Conservation (phyloP, 2,888 invertebrate genomes). For the Apantesis nais region DNA sequence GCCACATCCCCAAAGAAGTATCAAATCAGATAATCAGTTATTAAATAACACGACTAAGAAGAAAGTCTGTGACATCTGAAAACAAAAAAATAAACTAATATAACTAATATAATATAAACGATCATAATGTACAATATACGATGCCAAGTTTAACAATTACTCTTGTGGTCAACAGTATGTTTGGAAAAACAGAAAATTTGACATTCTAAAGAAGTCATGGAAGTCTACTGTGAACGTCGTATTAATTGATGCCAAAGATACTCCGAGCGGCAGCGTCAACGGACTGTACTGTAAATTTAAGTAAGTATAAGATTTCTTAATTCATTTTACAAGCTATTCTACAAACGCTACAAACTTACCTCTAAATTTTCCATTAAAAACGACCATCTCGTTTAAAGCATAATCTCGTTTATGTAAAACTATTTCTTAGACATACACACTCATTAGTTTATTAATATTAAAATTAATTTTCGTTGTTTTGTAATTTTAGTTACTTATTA, state of each 20-base stretch:
- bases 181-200: slow-evolving; percentile 75
- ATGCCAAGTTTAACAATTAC: not conserved
- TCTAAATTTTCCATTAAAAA: not conserved
- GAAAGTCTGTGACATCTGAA: no score
- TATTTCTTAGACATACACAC: not conserved
- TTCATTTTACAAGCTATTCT: not conserved
- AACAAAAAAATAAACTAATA: no score
- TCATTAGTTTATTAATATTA: not conserved
- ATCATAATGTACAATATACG: not conserved
- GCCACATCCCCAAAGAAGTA: no score
- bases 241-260: slow-evolving; percentile 75
- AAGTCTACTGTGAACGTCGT: slow-evolving; percentile 76
- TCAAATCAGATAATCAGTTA: no score
- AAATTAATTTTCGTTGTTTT: no score
- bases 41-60: no score
- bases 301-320: slow-evolving; percentile 55
- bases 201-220: slow-evolving; percentile 74
- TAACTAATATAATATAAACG: no score
- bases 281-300: slow-evolving; percentile 79
- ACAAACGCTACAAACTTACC: not conserved
- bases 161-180: slow-evolving; percentile 65
- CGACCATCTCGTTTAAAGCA: not conserved
- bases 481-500: no score
- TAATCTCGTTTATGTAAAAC: not conserved
- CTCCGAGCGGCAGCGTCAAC: slow-evolving; percentile 65